Conservation (phyloP, 2,113 vertebrate genomes). For the Apteryx mantelli region DNA sequence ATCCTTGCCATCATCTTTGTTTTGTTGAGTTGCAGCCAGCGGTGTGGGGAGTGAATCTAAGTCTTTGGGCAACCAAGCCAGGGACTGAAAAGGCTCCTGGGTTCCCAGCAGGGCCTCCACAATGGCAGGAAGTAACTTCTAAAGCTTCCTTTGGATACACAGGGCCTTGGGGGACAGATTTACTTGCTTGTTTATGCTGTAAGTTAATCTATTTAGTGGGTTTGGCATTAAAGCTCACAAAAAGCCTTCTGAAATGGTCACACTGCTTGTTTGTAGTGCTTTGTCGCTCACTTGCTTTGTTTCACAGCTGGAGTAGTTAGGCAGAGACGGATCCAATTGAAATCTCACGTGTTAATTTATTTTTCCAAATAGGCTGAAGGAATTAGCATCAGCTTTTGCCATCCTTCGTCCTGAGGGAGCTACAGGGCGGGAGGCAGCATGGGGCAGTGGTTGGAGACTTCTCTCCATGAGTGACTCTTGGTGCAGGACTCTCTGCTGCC, state of each 20-base stretch:
- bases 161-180: slow-evolving; percentile 59
- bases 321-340: slow-evolving; percentile 1
- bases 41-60: neutral
- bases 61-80: slow-evolving; percentile 31
- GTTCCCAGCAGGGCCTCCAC: slow-evolving; percentile 64
- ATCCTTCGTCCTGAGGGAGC: neutral
- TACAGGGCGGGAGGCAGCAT: rapidly evolving
- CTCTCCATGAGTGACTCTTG: neutral
- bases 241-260: slow-evolving; percentile 46
- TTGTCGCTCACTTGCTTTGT: slow-evolving; percentile 56
- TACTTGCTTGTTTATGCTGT: slow-evolving; percentile 66
- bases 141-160: slow-evolving; percentile 55
- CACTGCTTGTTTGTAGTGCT: slow-evolving; percentile 24
- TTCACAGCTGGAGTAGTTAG: slow-evolving; percentile 56
- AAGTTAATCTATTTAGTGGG: slow-evolving; percentile 70
- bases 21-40: neutral
- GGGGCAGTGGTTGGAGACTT: neutral
- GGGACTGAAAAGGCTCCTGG: slow-evolving; percentile 39
- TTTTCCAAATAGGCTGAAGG: neutral
- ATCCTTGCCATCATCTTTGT: neutral
- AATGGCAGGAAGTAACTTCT: slow-evolving; percentile 69
- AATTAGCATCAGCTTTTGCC: neutral
- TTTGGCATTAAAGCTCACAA: slow-evolving; percentile 48
- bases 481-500: neutral
- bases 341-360: slow-evolving; percentile 33